Evolutionary conservation across 2,113 vertebrate species (phyloP).

Genomic region (Grantiella picta): DNA sequence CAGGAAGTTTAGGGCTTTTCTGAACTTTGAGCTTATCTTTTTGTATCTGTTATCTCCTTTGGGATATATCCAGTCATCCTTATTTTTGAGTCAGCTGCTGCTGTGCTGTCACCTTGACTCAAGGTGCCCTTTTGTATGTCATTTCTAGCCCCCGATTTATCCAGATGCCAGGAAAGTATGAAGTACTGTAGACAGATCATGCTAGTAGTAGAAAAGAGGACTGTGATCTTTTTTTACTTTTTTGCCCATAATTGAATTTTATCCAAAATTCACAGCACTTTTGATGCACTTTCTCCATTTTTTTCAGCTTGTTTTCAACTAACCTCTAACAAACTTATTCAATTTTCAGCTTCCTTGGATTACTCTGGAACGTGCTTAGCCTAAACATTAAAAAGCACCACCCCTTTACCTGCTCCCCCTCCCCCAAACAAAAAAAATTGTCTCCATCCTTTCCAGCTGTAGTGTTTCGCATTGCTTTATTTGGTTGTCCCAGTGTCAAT

Average conservation of each 20-base stretch:
- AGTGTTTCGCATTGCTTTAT: background rate
- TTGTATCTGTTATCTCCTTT: background rate
- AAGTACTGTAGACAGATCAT: background rate
- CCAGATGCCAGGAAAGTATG: background rate
- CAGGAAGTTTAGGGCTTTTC: background rate
- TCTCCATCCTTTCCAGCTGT: background rate
- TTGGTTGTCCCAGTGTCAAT: background rate
- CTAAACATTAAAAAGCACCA: background rate
- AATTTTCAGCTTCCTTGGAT: background rate
- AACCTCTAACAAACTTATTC: background rate
- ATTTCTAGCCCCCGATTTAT: background rate
- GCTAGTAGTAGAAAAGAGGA: background rate
- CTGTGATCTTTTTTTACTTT: background rate
- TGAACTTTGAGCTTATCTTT: background rate
- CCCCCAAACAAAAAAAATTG: background rate
- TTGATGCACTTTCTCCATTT: background rate
- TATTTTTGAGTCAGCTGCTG: background rate
- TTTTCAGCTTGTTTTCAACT: background rate
- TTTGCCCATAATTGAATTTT: background rate
- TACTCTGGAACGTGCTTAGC: background rate
- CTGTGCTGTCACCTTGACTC: background rate
- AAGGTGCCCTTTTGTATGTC: background rate
- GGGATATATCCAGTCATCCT: background rate
- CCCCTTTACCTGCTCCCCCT: background rate
- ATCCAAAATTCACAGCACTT: background rate